Base-by-base conservation (phyloP, 2,888 invertebrate genomes). In the Caenorhabditis panamensis region DNA sequence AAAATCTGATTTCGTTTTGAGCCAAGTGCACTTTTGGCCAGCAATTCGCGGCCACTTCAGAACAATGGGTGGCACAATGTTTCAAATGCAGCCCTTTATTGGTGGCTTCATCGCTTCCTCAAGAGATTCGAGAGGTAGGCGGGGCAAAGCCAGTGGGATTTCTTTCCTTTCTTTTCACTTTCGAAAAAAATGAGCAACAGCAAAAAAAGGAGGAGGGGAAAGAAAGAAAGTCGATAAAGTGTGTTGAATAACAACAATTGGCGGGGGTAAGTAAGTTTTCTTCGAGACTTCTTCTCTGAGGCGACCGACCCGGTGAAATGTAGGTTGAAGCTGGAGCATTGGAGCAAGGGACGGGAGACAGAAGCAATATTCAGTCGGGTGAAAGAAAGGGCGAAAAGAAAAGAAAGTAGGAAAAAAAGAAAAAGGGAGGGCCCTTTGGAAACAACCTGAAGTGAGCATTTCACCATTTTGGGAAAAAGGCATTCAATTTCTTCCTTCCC, bases 231-330 rank as follows among this genome's bases (percentile, higher is more conserved):
- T 68, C 62, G 56, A 73, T 62, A 73, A 62, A 67, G 67, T 68
- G 72, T 66, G 71, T 66, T 71, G 72, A 79, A 79, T 72, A 79
- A 72, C 78, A 53, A 79, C 71, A 79, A 79, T 79, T 79, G 78
- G 72, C 72, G 64, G 59, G 53, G 66, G 75, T 79, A 73, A 79
- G 79, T 73, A 79, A 79, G 79, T 73, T 79, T 79, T 64, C 72
- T 68, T 63, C 24, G 56, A 61, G 73, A 67, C 72, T 41, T 76
- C 62, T 76, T 68, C 44, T 76, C 62, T 37, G 51, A 18, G 13
- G 16, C 3, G 28, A 44, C 24, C 16, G 13, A 44, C 41, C 61
- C 59, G 61, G 69, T 76, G 64, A 51, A 73, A 49, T 64, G 44
- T 36, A 31, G 31, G 31, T 31, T 31, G 31, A 31, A 31, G 31